phyloP scores from a whole-genome alignment of 2,888 invertebrate species.

The Labia minor region DNA sequence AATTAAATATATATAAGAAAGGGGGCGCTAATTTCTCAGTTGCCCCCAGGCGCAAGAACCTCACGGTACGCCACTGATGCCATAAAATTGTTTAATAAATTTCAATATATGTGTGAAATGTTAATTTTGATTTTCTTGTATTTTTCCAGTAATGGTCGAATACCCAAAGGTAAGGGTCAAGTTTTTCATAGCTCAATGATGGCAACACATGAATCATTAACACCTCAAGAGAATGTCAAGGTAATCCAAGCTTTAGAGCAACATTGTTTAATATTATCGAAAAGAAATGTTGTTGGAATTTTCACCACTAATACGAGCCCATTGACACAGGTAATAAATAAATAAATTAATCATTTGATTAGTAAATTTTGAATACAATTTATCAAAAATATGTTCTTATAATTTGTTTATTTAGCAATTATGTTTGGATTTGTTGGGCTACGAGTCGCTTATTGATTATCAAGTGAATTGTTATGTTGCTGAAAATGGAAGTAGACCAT shows the following conservation, averaged over 20 bases:
- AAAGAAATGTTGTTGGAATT: constrained; percentile 56
- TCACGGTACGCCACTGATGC: no score
- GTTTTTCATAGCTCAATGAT: constrained; percentile 81
- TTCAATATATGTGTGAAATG: no score
- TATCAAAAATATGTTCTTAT: constrained; percentile 18
- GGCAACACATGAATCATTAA: constrained; percentile 58
- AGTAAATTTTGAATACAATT: background rate
- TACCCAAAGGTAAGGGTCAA: constrained; percentile 54
- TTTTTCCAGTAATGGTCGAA: constrained; percentile 32
- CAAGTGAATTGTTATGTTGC: constrained; percentile 71
- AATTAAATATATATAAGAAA: no score
- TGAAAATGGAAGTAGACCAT: constrained; percentile 59
- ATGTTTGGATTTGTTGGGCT: constrained; percentile 64
- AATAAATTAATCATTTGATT: constrained; percentile 17
- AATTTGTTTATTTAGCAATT: constrained; percentile 62
- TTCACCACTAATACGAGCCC: constrained; percentile 82
- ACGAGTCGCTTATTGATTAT: constrained; percentile 62
- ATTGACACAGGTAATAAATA: constrained; percentile 71
- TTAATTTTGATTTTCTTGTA: no score
- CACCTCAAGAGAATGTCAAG: constrained; percentile 62
- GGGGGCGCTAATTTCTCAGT: no score
- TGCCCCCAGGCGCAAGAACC: no score
- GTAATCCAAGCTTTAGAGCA: constrained; percentile 69
- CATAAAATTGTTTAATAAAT: no score
- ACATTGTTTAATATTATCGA: constrained; percentile 57